Base-by-base conservation (phyloP, 35 echinoderm and acorn worm species). In the Apostichopus californicus region DNA sequence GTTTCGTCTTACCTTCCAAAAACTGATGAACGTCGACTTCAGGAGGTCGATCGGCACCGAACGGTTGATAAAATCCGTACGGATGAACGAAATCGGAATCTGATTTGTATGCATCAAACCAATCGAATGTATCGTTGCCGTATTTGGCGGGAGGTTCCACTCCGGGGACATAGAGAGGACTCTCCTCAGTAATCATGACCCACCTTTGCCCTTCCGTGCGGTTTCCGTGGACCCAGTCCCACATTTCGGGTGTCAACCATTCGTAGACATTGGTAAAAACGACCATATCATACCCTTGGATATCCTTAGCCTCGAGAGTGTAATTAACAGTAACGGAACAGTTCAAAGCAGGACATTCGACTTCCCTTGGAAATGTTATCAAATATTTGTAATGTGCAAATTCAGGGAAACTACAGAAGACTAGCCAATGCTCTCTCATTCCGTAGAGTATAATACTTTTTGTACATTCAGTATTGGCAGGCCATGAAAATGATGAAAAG, bases 161-260 rank as follows among this genome's bases (percentile, higher is more conserved):
- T 9, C 89, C 89, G 13, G 89, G 89, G n/a, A 91, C 89, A 52
- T 91, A 91, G 5, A 78, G 28, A 4, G 89, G 89, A n/a, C 89
- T 91, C 55, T 91, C 89, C 22, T 91, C 72, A 10, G 89, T 91
- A 2, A 91, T 79, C 89, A 91, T 91, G 3, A 91, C 77, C 89
- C 89, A 91, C 4, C 77, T 34, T 53, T 91, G 89, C 5, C 73
- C 89, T 9, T n/a, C 22, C 10, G 73, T 78, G 2, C 77, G 28
- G 92, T 87, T 87, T 57, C 86, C 64, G 86, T 65, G 64, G 86
- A 25, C 86, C 64, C 57, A 63, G 24, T 87, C 86, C 86, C 86
- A 71, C 86, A 63, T 87, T 12, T 20, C 14, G 8, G 86, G 57
- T 3, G 17, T 14, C 20, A 71, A 24, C 86, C 86, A 87, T 20